phyloP scores from a whole-genome alignment of 2,113 vertebrate species.

The Cinclus mexicanus region DNA sequence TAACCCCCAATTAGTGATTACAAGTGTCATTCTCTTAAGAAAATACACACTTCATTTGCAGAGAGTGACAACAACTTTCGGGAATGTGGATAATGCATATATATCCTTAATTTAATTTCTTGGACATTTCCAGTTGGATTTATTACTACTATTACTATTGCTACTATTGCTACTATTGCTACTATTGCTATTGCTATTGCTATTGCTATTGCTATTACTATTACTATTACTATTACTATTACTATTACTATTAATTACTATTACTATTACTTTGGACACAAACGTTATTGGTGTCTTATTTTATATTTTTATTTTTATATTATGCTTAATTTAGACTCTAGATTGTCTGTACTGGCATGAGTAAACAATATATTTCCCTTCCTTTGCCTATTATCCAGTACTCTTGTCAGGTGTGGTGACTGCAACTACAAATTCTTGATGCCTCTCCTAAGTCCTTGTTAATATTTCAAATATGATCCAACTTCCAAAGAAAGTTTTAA shows the following conservation, averaged over 20 bases:
- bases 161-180: not conserved
- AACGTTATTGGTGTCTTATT: not conserved
- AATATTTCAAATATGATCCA: not conserved
- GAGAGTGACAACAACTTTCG: not conserved
- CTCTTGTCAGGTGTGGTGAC: not conserved
- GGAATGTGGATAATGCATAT: not conserved
- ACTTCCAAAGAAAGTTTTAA: not conserved
- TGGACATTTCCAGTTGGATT: not conserved
- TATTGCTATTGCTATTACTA: not conserved
- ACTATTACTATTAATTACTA: not conserved
- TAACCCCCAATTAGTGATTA: not conserved
- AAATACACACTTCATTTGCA: not conserved
- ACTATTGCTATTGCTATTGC: accelerated
- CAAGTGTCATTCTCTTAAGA: not conserved
- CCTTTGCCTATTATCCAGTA: not conserved
- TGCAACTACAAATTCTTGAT: not conserved
- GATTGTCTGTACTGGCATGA: not conserved
- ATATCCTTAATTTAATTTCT: not conserved
- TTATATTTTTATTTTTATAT: not conserved
- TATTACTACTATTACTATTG: not conserved
- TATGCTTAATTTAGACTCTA: not conserved
- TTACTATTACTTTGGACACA: not conserved
- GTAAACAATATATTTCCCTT: not conserved
- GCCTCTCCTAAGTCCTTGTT: not conserved
- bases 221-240: not conserved